phyloP scores from a whole-genome alignment of 2,113 vertebrate species.

The Ivindomyrus marchei region DNA sequence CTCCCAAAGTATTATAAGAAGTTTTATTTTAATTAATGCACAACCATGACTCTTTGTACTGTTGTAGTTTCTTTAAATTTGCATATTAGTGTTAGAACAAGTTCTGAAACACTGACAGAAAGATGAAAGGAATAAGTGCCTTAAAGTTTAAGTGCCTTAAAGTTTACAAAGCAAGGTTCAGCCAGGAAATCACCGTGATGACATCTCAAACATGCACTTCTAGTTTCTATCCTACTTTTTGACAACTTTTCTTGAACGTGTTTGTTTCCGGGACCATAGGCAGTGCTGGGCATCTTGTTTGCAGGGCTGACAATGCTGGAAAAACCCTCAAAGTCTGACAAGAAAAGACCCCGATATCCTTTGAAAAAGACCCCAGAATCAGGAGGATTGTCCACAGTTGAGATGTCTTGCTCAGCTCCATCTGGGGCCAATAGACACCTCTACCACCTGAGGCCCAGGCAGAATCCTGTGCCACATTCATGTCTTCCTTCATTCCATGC shows the following conservation, averaged over 20 bases:
- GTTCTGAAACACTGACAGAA: neutral
- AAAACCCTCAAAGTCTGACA: neutral
- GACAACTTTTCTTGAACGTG: neutral
- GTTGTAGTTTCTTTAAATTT: neutral
- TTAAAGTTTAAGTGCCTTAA: neutral
- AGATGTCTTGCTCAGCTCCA: neutral
- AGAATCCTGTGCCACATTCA: neutral
- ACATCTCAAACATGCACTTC: neutral
- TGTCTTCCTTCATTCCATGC: neutral
- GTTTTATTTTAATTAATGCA: neutral
- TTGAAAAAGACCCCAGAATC: neutral
- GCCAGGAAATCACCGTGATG: neutral
- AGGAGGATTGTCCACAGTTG: neutral
- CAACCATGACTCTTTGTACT: neutral
- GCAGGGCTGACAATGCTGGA: neutral
- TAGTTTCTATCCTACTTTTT: neutral
- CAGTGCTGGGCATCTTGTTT: neutral
- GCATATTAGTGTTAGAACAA: neutral
- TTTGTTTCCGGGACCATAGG: neutral
- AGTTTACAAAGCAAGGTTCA: neutral
- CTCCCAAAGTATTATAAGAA: neutral
- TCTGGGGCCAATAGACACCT: neutral
- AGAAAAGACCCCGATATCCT: neutral
- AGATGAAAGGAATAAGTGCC: neutral
- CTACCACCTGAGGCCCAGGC: neutral